phyloP scores from a whole-genome alignment of 2,113 vertebrate species.

The Cisticola juncidis region DNA sequence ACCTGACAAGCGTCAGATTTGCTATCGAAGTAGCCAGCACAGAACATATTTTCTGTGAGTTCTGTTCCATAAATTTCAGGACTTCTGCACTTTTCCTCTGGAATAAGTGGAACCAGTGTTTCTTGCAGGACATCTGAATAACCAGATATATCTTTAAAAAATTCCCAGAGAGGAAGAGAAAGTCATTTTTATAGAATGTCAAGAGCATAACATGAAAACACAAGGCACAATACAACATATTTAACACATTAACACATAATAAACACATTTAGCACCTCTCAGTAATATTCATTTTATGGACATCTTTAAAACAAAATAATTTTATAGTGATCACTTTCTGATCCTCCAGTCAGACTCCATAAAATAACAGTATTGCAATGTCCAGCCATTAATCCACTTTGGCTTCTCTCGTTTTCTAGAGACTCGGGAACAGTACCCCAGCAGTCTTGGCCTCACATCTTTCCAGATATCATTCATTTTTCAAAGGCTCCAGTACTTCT shows the following conservation, averaged over 20 bases:
- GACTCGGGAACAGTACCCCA: not conserved
- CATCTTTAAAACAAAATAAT: not conserved
- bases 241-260: not conserved
- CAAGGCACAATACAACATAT: not conserved
- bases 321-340: not conserved
- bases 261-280: not conserved
- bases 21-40: constrained; percentile 82
- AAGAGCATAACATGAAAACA: not conserved
- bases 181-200: not conserved
- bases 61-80: constrained; percentile 86
- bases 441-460: not conserved
- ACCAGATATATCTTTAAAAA: constrained; percentile 65
- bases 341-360: not conserved
- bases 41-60: constrained; percentile 88
- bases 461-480: not conserved
- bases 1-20: constrained; percentile 93
- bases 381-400: not conserved
- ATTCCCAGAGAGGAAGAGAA: not conserved
- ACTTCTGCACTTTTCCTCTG: constrained; percentile 80
- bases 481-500: not conserved
- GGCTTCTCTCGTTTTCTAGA: not conserved
- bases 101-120: constrained; percentile 78
- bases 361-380: not conserved
- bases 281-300: not conserved
- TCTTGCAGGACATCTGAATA: constrained; percentile 84